Base-by-base conservation (phyloP, 2,113 vertebrate species). In the Notechis scutatus region DNA sequence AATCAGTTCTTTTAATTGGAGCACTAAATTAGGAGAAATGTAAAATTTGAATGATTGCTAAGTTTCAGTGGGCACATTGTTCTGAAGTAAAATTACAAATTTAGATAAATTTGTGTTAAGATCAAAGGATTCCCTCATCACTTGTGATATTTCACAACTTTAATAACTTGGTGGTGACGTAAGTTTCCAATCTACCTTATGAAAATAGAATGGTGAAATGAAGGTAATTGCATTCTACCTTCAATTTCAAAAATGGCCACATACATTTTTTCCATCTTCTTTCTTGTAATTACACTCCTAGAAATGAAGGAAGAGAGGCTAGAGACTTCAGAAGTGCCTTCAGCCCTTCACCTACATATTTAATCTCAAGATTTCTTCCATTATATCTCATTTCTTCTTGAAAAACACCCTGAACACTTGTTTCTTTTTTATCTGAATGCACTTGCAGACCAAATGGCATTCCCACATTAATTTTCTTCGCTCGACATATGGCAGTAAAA, bases 401-500 rank as follows among this genome's bases (percentile, higher is more conserved):
- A 0, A 93, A 56, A 89, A 95, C 12, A 42, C 88, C 95, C 90
- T 93, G n/a, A 50, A 91, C 94, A 57, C 54, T 93, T n/a, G 29
- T 15, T 47, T 59, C 54, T 64, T 85, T 86, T 86, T 94, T 56
- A 92, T 91, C 91, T 59, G 23, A 92, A 88, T 93, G 26, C 93
- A 92, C 34, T 94, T 96, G 34, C 57, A 89, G 88, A 94, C 91
- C 3, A 94, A 96, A 94, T 57, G 14, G 88, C 61, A 88, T 90
- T 90, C 54, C 90, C 24, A 92, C 69, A 15, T 94, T 88, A 20
- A 92, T 91, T 94, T 93, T 94, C 85, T 92, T 91, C 86, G 94
- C 93, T 94, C 95, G 94, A 42, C 42, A 90, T 92, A 92, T 69
- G 18, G 42, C 42, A 90, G 10, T 86, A 56, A 96, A 96, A 96